Evolutionary conservation across 2,113 vertebrate species (phyloP).

Genomic region (Dicrurus megarhynchus): DNA sequence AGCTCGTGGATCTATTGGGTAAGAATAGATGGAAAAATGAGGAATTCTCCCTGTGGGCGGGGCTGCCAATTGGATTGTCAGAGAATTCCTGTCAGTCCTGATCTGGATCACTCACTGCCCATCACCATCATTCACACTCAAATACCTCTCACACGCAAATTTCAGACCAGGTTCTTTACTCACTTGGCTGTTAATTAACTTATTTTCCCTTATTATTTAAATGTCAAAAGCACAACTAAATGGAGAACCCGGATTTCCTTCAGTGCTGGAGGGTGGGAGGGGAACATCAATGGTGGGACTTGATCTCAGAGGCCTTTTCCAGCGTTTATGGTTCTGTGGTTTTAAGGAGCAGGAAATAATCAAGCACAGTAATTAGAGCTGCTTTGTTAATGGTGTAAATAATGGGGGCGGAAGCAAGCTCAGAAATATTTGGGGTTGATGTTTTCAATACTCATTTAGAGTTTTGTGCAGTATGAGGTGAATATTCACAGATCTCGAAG

Average conservation of each 20-base stretch:
- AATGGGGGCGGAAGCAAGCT: background rate
- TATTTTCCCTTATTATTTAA: fast-evolving
- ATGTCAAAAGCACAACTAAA: fast-evolving
- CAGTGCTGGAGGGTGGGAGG: background rate
- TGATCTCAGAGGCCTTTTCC: background rate
- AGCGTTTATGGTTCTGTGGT: background rate
- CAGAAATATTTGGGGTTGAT: background rate
- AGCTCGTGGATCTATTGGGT: background rate
- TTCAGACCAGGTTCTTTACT: background rate
- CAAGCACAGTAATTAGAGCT: too few relatives aligned
- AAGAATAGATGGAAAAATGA: background rate
- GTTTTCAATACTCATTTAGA: background rate
- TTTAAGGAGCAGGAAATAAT: background rate
- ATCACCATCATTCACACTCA: background rate
- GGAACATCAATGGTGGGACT: background rate
- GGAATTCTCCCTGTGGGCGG: background rate
- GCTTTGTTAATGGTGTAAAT: fast-evolving
- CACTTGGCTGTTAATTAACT: background rate
- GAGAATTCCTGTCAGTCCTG: background rate
- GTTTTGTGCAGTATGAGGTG: background rate
- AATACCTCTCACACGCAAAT: background rate
- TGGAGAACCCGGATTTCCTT: background rate
- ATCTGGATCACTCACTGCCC: background rate
- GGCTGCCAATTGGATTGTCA: background rate
- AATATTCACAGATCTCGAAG: background rate